Base-by-base conservation (phyloP, 2,113 vertebrate species). In the Pholis gunnellus region DNA sequence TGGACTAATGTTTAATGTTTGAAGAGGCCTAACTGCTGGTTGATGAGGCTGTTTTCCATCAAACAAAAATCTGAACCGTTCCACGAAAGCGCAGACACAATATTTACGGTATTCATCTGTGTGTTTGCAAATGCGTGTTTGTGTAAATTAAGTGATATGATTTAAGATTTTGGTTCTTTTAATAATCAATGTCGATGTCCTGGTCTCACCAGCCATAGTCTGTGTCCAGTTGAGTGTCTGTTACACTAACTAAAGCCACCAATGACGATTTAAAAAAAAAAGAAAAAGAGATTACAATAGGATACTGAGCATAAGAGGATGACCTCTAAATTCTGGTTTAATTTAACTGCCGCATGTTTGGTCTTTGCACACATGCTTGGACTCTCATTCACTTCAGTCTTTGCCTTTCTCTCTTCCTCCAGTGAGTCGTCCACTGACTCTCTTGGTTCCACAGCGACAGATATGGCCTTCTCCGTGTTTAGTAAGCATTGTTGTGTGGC, bases 381-480 rank as follows among this genome's bases (percentile, higher is more conserved):
- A 70, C 52, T 29, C 50, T 72, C 54, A 76, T 72, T 78, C 60
- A 54, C 27, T 80, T 75, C 14, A 56, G 61, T 81, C 31, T 76
- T 75, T 36, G 71, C 69, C 68, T 93, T 95, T 63, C 34, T 63
- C 54, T 79, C 78, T 91, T 90, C 82, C 88, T 89, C 74, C 48
- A 1, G 60, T 29, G 69, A 83, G 63, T 76, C 48, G 82, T 71
- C 52, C 31, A 40, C 42, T 36, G 72, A 42, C 94, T 94, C 83
- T 46, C 27, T 50, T 72, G 75, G 78, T 93, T 87, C 81, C 81
- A 81, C 90, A 60, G 69, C 78, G 84, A 73, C 84, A 70, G 78
- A 70, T 89, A 46, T 54, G 83, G 86, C 86, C 89, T 95, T 93
- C 91, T 94, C 83, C 84, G 93, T 94, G 88, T 87, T 91, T 90